Conservation (phyloP, 2,797 vertebrate species). For the Cyclopterus lumpus region DNA sequence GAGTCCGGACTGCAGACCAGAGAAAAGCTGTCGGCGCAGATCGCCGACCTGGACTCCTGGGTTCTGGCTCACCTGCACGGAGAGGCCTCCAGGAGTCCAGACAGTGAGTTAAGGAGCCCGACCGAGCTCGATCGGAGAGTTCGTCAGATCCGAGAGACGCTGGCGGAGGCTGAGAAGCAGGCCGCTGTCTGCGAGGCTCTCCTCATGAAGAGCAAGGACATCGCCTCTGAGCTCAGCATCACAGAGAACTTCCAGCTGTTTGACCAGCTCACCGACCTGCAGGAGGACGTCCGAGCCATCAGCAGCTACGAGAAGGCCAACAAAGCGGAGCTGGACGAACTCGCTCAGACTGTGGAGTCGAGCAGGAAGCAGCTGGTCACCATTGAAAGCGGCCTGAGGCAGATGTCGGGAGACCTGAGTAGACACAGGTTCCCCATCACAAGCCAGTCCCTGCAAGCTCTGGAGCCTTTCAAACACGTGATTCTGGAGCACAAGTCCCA, state of each 20-base stretch:
- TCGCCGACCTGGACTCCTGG: conserved; percentile 86
- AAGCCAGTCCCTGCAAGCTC: conserved; percentile 64
- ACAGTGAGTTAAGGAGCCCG: conserved; percentile 58
- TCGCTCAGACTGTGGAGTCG: conserved; percentile 55
- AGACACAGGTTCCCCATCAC: conserved; percentile 77
- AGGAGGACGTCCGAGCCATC: conserved; percentile 75
- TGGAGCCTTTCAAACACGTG: conserved; percentile 72
- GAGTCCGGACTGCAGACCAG: conserved; percentile 88
- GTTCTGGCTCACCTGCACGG: conserved; percentile 78
- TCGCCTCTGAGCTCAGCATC: conserved; percentile 77
- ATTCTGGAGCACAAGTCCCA: conserved; percentile 78
- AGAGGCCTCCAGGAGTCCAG: conserved; percentile 64
- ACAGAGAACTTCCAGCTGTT: conserved; percentile 75
- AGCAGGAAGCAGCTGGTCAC: conserved; percentile 59
- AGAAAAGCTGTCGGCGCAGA: conserved; percentile 84
- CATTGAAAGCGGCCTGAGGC: conserved; percentile 74
- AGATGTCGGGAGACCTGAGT: conserved; percentile 76
- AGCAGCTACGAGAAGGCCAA: conserved; percentile 63
- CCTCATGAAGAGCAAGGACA: conserved; percentile 80
- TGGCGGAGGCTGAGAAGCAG: conserved; percentile 82
- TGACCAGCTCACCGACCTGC: conserved; percentile 73
- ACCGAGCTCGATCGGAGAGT: conserved; percentile 76
- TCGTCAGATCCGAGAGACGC: conserved; percentile 77
- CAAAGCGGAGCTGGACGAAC: conserved; percentile 72
- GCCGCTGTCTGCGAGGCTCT: conserved; percentile 80